A percentile compares a stretch with the other conserved stretches of the same genome.
Conservation (phyloP, 2,888 invertebrate genomes). For the Cepaea hortensis region DNA sequence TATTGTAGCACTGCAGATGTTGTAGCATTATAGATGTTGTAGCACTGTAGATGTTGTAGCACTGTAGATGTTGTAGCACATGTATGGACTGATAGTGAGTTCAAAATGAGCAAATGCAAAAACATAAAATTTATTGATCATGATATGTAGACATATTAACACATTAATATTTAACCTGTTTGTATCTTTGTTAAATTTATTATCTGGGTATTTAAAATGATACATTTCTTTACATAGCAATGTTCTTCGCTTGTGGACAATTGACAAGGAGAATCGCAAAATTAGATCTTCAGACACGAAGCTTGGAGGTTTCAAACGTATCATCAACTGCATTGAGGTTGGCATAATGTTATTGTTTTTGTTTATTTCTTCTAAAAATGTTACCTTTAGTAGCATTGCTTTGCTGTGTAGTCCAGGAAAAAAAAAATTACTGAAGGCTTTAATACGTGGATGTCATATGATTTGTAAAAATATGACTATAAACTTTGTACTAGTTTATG, state of each 20-base stretch:
- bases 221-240: constrained; percentile 62
- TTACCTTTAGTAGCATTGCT: background rate
- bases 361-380: background rate
- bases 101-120: no score
- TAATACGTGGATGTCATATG: no score
- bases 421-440: background rate
- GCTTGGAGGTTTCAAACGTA: constrained; percentile 86
- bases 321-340: constrained; percentile 84
- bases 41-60: no score
- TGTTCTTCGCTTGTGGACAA: constrained; percentile 76
- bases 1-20: no score
- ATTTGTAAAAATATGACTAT: no score
- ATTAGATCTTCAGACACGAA: constrained; percentile 85
- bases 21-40: no score
- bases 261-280: constrained; percentile 81
- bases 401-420: background rate
- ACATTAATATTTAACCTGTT: background rate
- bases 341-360: constrained; percentile 37
- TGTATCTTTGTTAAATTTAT: background rate
- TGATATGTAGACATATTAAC: no score
- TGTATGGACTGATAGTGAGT: no score
- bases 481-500: no score
- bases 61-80: no score
- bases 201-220: background rate
- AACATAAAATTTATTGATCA: no score